A percentile compares a stretch with the other conserved stretches of the same genome.
Evolutionary conservation across 2,797 vertebrate genomes (phyloP).

Genomic region (Agapornis canus): DNA sequence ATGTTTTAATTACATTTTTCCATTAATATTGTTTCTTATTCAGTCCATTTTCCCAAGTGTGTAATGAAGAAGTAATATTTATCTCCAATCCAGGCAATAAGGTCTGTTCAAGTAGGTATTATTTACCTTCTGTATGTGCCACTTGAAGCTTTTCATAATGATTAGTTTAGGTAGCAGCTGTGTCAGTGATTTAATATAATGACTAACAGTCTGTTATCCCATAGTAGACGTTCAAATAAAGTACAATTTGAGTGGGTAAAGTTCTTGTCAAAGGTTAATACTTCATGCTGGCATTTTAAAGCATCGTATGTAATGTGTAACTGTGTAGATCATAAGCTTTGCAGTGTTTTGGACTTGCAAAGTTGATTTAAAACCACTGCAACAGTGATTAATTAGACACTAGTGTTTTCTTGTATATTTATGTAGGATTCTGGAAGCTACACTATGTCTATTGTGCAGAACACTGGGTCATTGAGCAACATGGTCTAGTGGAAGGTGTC

Average conservation of each 20-base stretch:
- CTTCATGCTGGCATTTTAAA: neutral
- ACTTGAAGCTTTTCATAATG: neutral
- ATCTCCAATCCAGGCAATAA: neutral
- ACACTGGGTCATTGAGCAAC: neutral
- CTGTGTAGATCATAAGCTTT: neutral
- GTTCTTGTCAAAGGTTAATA: neutral
- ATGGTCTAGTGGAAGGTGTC: neutral
- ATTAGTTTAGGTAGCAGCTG: neutral
- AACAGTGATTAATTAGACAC: neutral
- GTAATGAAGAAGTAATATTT: neutral
- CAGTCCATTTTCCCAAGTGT: neutral
- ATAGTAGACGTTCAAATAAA: neutral
- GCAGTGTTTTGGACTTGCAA: neutral
- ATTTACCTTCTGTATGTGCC: neutral
- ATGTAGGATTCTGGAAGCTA: neutral
- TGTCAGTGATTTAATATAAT: neutral
- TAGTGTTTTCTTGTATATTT: neutral
- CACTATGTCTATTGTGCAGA: neutral
- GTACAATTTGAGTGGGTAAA: neutral
- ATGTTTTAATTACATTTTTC: neutral
- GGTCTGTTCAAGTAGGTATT: neutral
- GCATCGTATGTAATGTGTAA: neutral
- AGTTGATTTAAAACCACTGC: neutral
- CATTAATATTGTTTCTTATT: neutral
- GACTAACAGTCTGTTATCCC: neutral